Evolutionary conservation across 2,797 vertebrate genomes (phyloP).

Genomic region (Acanthornis magna): DNA sequence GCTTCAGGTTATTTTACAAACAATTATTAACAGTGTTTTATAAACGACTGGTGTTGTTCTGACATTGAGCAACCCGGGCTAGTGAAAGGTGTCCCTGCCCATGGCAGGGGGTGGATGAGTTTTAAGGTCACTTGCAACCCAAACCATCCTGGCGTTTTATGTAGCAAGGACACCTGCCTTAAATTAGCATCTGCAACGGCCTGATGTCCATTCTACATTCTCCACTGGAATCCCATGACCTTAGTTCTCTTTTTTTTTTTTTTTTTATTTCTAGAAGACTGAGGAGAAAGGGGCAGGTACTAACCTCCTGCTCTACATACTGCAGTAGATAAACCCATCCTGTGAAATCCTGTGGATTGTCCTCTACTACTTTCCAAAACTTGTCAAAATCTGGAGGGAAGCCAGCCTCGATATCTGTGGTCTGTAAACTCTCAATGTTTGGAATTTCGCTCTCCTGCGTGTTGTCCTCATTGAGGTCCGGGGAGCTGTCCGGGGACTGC

Average conservation of each 20-base stretch:
- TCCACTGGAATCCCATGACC: rapidly evolving
- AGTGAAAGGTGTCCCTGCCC: background rate
- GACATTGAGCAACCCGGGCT: rapidly evolving
- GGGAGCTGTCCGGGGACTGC: constrained; percentile 78
- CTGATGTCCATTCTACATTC: background rate
- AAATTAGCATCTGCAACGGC: background rate
- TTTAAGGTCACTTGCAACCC: background rate
- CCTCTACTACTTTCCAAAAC: constrained; percentile 90
- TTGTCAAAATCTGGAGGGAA: constrained; percentile 91
- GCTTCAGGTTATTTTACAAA: rapidly evolving
- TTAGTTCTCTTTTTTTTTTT: background rate
- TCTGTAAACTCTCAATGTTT: constrained; percentile 59
- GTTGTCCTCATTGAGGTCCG: constrained; percentile 78
- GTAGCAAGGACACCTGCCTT: background rate
- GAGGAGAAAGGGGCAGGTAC: background rate
- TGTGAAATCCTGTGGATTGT: constrained; percentile 95
- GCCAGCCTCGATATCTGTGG: constrained; percentile 58
- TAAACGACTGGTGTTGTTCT: rapidly evolving
- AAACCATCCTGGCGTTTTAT: background rate
- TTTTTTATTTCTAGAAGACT: background rate
- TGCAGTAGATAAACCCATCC: constrained; percentile 97
- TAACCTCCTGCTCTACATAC: constrained; percentile 96
- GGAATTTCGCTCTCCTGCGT: constrained; percentile 77
- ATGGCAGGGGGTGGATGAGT: background rate
- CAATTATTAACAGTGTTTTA: background rate